Percentiles rank a stretch among this genome's conserved stretches.
phyloP scores from a whole-genome alignment of 2,888 invertebrate genomes.

The Platycheirus albimanus region DNA sequence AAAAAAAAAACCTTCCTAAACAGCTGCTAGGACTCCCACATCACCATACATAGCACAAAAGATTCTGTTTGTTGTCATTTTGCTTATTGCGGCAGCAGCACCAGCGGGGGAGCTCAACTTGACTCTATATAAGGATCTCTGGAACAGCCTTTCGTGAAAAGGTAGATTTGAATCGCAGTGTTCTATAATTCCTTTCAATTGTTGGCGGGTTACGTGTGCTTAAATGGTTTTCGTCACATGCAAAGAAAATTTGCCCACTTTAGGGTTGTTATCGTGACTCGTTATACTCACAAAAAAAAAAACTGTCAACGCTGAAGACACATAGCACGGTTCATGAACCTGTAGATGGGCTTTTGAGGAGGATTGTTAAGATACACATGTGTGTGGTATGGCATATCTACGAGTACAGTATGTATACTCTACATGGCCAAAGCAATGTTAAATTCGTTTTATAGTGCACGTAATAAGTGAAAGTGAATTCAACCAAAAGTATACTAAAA shows the following conservation, averaged over 20 bases:
- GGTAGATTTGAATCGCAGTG: constrained; percentile 53
- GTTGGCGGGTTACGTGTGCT: constrained; percentile 65
- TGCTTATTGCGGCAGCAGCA: constrained; percentile 19
- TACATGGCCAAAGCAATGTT: no score
- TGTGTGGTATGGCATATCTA: no score
- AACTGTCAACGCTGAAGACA: constrained; percentile 9
- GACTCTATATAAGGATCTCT: constrained; percentile 2
- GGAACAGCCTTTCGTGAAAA: constrained; percentile 41
- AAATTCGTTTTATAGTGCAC: no score
- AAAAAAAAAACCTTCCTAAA: constrained; percentile 23
- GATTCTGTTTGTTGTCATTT: constrained; percentile 61
- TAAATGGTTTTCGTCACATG: constrained; percentile 66
- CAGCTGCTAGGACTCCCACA: constrained; percentile 63
- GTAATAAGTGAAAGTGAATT: no score
- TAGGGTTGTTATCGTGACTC: constrained; percentile 7
- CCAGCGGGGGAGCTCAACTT: neutral
- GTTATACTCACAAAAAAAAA: no score
- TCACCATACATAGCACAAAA: constrained; percentile 7
- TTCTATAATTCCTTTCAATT: constrained; percentile 65
- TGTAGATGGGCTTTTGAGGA: no score
- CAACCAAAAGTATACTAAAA: no score
- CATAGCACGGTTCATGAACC: constrained; percentile 13
- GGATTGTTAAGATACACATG: no score
- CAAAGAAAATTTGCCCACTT: constrained; percentile 61
- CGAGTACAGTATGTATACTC: no score